Evolutionary conservation across 2,797 vertebrate species (phyloP), one percentile per base, ranked within the genome.

Genomic region (Anguilla pacifica): DNA sequence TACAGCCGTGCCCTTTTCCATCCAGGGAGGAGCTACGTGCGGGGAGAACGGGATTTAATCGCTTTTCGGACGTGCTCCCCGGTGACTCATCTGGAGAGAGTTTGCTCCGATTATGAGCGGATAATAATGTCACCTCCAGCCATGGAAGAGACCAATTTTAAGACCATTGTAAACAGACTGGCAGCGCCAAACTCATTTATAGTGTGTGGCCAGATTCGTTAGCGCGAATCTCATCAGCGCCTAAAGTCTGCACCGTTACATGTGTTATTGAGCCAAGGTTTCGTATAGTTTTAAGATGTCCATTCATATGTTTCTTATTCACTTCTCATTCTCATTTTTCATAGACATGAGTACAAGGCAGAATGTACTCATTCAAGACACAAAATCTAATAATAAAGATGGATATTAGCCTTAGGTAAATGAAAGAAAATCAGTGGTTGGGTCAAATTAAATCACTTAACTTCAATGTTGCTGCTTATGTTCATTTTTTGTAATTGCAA

Each of bases 11-110:
- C 89, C 28, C 11, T 74, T 61, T 86, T 31, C 81, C 55, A 88
- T 55, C 79, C 53, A 57, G 67, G 88, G 74, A 43, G 39, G 3
- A 87, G 64, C 17, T 90, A 83, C 85, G 81, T 72, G 81, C 90
- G 79, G 46, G 85, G 15, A 83, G 39, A 53, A 53, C 39, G 43
- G 81, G 28, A 77, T 22, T 87, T 81, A 70, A 87, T 83, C 53
- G 70, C 86, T 88, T 90, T 88, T 55, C 6, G 19, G 43, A 82
- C 10, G 49, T 79, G 85, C 84, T 88, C 72, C 35, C 81, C 3
- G 6, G 85, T 82, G 86, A 85, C 67, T 64, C 28, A 59, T 61
- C 79, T 49, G 59, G 79, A 84, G 31, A 25, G 59, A 53, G 2
- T 28, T 84, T 84, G 74, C 82, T 64, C 74, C 53, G 59, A 77